Conservation (phyloP, 2,113 vertebrate genomes). For the Oryctolagus cuniculus region DNA sequence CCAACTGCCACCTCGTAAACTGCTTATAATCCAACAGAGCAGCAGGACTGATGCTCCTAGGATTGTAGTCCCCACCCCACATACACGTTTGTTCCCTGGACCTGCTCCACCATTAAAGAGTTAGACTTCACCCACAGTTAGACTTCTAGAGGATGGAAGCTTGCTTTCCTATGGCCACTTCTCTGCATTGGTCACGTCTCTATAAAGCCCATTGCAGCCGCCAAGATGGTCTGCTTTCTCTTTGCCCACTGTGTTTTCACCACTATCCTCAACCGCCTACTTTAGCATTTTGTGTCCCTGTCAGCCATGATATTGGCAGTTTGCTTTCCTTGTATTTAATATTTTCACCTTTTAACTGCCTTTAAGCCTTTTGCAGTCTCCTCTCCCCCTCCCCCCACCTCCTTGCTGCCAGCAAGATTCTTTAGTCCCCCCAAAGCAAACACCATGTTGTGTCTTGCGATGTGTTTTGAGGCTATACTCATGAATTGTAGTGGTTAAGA, state of each 20-base stretch:
- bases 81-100: not conserved
- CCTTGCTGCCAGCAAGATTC: not conserved
- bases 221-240: not conserved
- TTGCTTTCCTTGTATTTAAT: not conserved
- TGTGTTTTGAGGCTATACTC: not conserved
- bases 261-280: not conserved
- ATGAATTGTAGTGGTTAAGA: not conserved
- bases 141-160: slow-evolving; percentile 25
- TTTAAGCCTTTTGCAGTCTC: not conserved
- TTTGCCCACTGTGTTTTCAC: not conserved
- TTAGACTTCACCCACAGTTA: not conserved
- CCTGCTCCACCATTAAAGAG: not conserved
- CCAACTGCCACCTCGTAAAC: slow-evolving; percentile 19
- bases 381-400: not conserved
- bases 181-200: not conserved
- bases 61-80: not conserved
- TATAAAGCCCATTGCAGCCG: not conserved
- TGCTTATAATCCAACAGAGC: slow-evolving; percentile 45
- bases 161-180: not conserved
- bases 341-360: not conserved
- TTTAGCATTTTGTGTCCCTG: not conserved
- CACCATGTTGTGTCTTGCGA: not conserved
- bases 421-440: not conserved
- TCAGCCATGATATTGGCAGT: not conserved
- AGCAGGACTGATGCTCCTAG: not conserved